phyloP scores from a whole-genome alignment of 2,113 vertebrate genomes.

The Poeciliopsis prolifica region DNA sequence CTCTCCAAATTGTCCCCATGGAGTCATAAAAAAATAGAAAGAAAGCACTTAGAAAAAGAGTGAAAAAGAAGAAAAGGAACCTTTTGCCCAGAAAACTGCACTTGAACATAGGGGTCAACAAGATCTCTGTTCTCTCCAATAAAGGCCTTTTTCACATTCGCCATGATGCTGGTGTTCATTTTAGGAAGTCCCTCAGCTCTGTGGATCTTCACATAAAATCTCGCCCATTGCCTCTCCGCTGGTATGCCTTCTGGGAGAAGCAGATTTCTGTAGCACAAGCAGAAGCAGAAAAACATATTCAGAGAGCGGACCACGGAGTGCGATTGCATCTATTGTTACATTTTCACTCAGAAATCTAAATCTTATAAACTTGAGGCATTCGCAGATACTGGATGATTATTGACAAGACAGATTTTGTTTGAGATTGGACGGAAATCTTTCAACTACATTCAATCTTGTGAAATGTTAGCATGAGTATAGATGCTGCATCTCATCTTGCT shows the following conservation, averaged over 20 bases:
- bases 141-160: conserved; percentile 97
- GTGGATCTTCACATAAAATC: conserved; percentile 93
- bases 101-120: conserved; percentile 95
- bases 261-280: conserved; percentile 84
- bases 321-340: neutral
- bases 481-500: neutral
- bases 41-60: neutral
- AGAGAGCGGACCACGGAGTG: neutral
- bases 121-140: conserved; percentile 97
- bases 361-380: neutral
- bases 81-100: conserved; percentile 95
- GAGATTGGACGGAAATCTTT: neutral
- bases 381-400: neutral
- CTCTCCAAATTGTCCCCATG: neutral
- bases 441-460: too few species aligned
- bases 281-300: conserved; percentile 1
- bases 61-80: conserved; percentile 61
- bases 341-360: neutral
- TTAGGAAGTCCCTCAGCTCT: conserved; percentile 93
- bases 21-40: neutral
- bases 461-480: too few species aligned
- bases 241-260: conserved; percentile 94
- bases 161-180: conserved; percentile 99
- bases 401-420: neutral
- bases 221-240: conserved; percentile 92